Base-by-base conservation (phyloP, 2,888 invertebrate species). In the Onthophagus sagittarius region DNA sequence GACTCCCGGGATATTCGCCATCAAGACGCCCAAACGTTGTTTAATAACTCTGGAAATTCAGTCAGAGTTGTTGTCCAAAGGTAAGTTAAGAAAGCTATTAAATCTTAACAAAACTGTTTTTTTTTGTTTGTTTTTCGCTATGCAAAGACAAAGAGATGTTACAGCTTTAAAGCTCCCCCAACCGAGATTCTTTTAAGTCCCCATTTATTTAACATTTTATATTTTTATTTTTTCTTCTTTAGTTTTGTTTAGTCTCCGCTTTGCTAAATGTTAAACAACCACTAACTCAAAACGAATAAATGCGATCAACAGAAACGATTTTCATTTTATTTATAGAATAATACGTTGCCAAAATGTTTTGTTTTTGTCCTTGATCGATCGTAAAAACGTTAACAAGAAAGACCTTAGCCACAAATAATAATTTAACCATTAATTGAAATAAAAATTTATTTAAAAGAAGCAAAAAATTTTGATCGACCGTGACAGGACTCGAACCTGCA, bases 1-100 rank as follows among this genome's bases (percentile, higher is more conserved):
- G 96, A 97, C 86, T 92, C 94, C 69, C 89, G 94, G 75, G 93
- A 94, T 83, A 88, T 97, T 82, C 90, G 95, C 81, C 97, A 97
- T 83, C 93, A 95, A 84, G 95, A 96, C 86, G 97, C 97, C 72
- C 95, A 96, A 86, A 93, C 92, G 83, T 88, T 96, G 77, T 95
- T 96, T 85, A 92, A 91, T 85, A 93, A 92, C 83, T 92, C 95
- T 77, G 92, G 91, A 75, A 93, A 91, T 82, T 90, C 92, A 81
- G 92, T 96, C 82, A 90, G 90, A 84, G 87, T 96, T 78, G 94
- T 93, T 78, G 91, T 96, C 75, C 94, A 95, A 86, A 93, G 95
- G 95, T 93, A 86, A 69, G 71, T 53, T 4, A 15, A 6, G 39
- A 63, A 13, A 71, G 11, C 7, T 2, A 23, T 3, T 23, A 23